These are phyloP conservation scores for Esox masquinongy DNA, from an alignment of 2,797 vertebrate species.

Conservation along the genomic window DNA sequence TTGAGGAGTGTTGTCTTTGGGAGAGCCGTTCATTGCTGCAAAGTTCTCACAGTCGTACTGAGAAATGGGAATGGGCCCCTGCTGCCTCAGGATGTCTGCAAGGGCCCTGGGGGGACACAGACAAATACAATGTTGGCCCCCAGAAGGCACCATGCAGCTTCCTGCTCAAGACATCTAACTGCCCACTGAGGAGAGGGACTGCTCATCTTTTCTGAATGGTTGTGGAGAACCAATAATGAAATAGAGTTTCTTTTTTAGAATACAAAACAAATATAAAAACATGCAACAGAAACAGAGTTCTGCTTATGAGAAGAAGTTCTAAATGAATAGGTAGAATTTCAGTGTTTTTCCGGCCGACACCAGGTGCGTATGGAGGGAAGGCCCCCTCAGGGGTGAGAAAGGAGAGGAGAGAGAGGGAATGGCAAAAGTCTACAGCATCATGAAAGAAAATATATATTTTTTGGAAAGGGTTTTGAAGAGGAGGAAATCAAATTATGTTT, in stretches of 20 bases:
- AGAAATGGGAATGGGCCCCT: constrained; percentile 97
- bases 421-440: constrained; percentile 46
- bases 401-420: constrained; percentile 14
- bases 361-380: constrained; percentile 67
- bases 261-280: constrained; percentile 17
- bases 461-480: constrained; percentile 44
- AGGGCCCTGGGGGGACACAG: constrained; percentile 83
- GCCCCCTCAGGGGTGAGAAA: constrained; percentile 44
- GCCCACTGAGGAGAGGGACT: not conserved
- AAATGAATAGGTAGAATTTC: constrained; percentile 64
- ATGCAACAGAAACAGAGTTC: constrained; percentile 51
- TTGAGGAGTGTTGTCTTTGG: constrained; percentile 95
- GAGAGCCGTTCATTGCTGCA: constrained; percentile 92
- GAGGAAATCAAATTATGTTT: constrained; percentile 64
- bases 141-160: not conserved
- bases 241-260: not conserved
- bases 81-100: constrained; percentile 95
- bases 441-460: constrained; percentile 65
- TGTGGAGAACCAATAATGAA: not conserved
- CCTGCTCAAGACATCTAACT: not conserved
- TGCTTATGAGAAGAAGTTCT: constrained; percentile 52
- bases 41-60: constrained; percentile 98
- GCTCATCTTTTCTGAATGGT: not conserved
- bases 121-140: not conserved
- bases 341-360: constrained; percentile 65